Conservation (phyloP, 2,888 invertebrate genomes). For the Hydriomena furcata region DNA sequence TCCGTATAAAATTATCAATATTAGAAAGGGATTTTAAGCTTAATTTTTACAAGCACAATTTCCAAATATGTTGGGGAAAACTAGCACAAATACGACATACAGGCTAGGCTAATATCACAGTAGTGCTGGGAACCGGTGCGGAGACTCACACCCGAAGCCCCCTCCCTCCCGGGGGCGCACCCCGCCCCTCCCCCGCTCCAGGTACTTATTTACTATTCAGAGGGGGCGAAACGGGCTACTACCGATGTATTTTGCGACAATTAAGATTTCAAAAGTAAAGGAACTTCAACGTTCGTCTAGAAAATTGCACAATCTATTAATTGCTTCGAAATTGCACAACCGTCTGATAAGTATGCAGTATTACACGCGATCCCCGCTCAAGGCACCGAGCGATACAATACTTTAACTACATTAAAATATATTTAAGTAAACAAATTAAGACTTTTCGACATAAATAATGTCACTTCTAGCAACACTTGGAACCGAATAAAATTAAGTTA, state of each 20-base stretch:
- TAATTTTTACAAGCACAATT: slow-evolving; percentile 70
- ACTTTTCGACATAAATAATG: slow-evolving; percentile 27
- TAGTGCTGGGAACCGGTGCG: slow-evolving; percentile 80
- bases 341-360: slow-evolving; percentile 52
- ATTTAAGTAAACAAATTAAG: slow-evolving; percentile 30
- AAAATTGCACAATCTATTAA: slow-evolving; percentile 62
- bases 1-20: slow-evolving; percentile 74
- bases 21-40: slow-evolving; percentile 64
- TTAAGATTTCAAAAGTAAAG: slow-evolving; percentile 76
- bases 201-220: slow-evolving; percentile 78
- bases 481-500: slow-evolving; percentile 48
- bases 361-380: slow-evolving; percentile 42
- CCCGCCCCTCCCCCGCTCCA: slow-evolving; percentile 41
- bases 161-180: slow-evolving; percentile 23
- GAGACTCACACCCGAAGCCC: slow-evolving; percentile 45
- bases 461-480: slow-evolving; percentile 24
- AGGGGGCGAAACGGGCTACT: slow-evolving; percentile 74
- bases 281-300: slow-evolving; percentile 54
- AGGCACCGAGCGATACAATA: slow-evolving; percentile 31
- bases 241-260: slow-evolving; percentile 79
- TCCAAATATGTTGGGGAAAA: slow-evolving; percentile 72
- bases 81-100: slow-evolving; percentile 82
- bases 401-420: slow-evolving; percentile 17
- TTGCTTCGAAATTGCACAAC: slow-evolving; percentile 54
- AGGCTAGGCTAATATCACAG: slow-evolving; percentile 84